Evolutionary conservation across 2,113 vertebrate species (phyloP).

Genomic region (Pterophyllum scalare): DNA sequence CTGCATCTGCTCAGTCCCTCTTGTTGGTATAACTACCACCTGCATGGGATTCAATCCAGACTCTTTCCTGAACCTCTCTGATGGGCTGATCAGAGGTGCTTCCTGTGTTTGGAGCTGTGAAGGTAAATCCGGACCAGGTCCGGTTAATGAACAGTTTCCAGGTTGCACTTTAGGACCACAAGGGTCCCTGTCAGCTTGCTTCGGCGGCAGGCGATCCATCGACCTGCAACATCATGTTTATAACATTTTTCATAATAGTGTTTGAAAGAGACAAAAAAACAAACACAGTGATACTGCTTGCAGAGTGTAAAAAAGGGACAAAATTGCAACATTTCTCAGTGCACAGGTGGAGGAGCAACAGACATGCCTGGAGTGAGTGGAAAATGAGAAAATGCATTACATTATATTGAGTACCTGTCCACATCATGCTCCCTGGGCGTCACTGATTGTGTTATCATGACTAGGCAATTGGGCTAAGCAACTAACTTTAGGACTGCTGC

Average conservation of each 20-base stretch:
- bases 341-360: not conserved
- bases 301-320: not conserved
- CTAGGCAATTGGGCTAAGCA: not conserved
- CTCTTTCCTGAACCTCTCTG: slow-evolving; percentile 28
- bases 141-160: slow-evolving; percentile 33
- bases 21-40: not conserved
- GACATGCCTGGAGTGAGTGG: not conserved
- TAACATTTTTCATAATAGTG: not conserved
- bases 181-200: slow-evolving; percentile 49
- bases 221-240: slow-evolving; percentile 43
- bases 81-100: slow-evolving; percentile 11
- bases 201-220: slow-evolving; percentile 75
- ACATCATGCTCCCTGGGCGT: not conserved
- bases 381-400: not conserved
- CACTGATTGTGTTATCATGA: slow-evolving; percentile 30
- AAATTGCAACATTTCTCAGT: not conserved
- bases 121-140: slow-evolving; percentile 22
- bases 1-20: slow-evolving; percentile 26
- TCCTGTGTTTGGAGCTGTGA: slow-evolving; percentile 20
- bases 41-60: slow-evolving; percentile 19
- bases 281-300: not conserved
- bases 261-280: not conserved
- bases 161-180: slow-evolving; percentile 47
- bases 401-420: slow-evolving; percentile 14
- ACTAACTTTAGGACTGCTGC: slow-evolving; percentile 58